Percentiles rank a stretch among this genome's conserved stretches.
Evolutionary conservation across 2,113 vertebrate species (phyloP).

Genomic region (Noctilio leporinus): DNA sequence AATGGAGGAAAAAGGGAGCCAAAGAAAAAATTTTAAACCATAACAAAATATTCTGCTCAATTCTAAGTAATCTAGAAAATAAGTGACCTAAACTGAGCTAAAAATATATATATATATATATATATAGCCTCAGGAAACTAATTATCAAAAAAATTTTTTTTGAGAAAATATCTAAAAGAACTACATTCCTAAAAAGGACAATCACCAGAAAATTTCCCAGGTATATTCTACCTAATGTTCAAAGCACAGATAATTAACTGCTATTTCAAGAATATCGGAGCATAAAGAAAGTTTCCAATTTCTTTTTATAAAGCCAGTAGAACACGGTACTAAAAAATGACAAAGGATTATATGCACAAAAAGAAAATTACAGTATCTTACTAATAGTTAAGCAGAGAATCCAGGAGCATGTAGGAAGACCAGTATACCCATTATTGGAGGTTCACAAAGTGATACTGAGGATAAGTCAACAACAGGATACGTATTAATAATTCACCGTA

Average conservation of each 20-base stretch:
- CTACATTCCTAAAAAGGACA: background rate
- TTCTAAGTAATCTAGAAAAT: background rate
- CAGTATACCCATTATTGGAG: background rate
- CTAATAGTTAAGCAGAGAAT: background rate
- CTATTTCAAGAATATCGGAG: background rate
- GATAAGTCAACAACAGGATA: background rate
- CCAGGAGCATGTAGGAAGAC: background rate
- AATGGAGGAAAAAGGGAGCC: background rate
- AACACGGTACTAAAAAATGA: background rate
- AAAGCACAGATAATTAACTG: background rate
- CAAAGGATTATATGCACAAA: background rate
- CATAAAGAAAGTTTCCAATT: background rate
- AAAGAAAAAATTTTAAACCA: background rate
- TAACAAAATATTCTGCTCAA: background rate
- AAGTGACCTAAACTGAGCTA: background rate
- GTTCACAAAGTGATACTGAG: background rate
- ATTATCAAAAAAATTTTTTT: background rate
- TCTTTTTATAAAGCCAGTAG: background rate
- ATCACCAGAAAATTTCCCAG: background rate
- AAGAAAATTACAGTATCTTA: background rate
- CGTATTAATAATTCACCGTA: background rate
- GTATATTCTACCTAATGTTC: background rate
- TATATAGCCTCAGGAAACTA: background rate
- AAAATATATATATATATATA: background rate
- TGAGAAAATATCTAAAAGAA: background rate